phyloP scores from a whole-genome alignment of 2,888 invertebrate species.

The Leptinotarsa tumamoca region DNA sequence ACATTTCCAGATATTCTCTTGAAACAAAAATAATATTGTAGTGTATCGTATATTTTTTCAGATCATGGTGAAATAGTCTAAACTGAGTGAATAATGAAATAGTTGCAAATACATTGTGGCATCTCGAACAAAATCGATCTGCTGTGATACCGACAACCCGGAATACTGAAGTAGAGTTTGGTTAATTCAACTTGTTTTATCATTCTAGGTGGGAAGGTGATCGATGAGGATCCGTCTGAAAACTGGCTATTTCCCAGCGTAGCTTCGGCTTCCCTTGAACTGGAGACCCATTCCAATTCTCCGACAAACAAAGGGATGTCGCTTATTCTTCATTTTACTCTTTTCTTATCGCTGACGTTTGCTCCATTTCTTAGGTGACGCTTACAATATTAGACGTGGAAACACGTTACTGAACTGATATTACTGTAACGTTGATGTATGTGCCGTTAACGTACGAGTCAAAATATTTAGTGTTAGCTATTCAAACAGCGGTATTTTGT shows the following conservation, averaged over 20 bases:
- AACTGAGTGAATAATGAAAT: background rate
- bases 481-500: slow-evolving; percentile 21
- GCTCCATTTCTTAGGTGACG: slow-evolving; percentile 59
- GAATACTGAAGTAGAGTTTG: slow-evolving; percentile 12
- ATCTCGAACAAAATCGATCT: background rate
- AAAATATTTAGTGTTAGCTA: slow-evolving; percentile 21
- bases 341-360: slow-evolving; percentile 50
- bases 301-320: slow-evolving; percentile 37
- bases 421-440: slow-evolving; percentile 1
- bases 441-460: slow-evolving; percentile 23
- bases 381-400: slow-evolving; percentile 44
- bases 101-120: background rate
- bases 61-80: too few relatives aligned
- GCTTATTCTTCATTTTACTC: slow-evolving; percentile 47
- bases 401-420: slow-evolving; percentile 24
- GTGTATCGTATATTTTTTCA: too few relatives aligned
- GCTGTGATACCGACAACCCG: background rate
- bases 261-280: slow-evolving; percentile 61
- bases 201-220: slow-evolving; percentile 47
- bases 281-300: slow-evolving; percentile 59
- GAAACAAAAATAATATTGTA: too few relatives aligned
- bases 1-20: too few relatives aligned
- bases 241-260: slow-evolving; percentile 62
- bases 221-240: slow-evolving; percentile 58
- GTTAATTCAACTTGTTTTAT: slow-evolving; percentile 34